Conservation (phyloP, 2,113 vertebrate species). For the Saguinus imperator region DNA sequence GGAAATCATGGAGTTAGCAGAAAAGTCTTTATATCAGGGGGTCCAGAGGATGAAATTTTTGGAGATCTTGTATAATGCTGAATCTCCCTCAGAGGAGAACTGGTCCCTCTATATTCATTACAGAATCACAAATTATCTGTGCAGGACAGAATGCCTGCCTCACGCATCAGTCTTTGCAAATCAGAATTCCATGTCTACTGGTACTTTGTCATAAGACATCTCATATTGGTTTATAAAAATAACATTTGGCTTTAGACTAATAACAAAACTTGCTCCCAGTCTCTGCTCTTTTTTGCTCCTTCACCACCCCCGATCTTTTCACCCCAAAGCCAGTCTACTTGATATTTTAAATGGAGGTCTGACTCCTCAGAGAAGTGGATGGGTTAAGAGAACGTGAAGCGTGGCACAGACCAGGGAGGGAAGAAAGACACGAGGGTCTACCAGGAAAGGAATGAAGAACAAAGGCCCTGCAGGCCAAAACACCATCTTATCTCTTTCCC, state of each 20-base stretch:
- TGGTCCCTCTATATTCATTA: accelerated
- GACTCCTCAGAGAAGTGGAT: neutral
- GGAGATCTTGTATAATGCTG: neutral
- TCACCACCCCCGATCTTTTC: too few species aligned
- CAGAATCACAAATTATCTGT: neutral
- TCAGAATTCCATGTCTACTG: neutral
- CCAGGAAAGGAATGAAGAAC: neutral
- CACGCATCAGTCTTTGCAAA: too few species aligned
- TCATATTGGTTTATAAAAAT: neutral
- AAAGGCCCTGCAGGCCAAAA: neutral
- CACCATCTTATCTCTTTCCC: neutral
- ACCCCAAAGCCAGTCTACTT: neutral
- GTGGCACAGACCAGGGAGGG: accelerated
- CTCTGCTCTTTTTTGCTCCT: neutral
- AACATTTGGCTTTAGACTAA: neutral
- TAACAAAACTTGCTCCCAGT: neutral
- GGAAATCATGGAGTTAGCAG: neutral
- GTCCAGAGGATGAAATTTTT: neutral
- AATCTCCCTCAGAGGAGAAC: neutral
- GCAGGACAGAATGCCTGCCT: accelerated
- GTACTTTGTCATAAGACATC: neutral
- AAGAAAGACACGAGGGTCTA: neutral
- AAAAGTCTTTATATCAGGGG: neutral
- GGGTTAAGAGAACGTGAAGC: neutral
- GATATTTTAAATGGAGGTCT: neutral